Percentiles rank a stretch among this genome's conserved stretches.
phyloP scores from a whole-genome alignment of 2,888 invertebrate species.

The Drosophila mayaguana region DNA sequence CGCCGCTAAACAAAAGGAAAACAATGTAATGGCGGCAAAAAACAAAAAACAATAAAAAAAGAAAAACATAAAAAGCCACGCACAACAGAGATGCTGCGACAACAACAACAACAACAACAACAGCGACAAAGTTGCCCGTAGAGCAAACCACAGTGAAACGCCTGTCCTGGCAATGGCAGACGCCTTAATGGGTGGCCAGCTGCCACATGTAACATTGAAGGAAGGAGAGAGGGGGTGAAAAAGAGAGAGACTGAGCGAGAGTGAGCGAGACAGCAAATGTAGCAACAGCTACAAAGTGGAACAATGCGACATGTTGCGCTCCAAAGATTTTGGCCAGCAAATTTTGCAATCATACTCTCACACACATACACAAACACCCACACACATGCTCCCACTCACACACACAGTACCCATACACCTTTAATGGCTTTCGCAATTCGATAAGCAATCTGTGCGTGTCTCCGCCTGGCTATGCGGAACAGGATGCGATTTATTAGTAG shows the following conservation, averaged over 20 bases:
- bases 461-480: conserved; percentile 7
- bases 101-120: conserved; percentile 15
- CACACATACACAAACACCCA: conserved; percentile 2
- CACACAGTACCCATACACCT: conserved; percentile 47
- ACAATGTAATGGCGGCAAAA: conserved; percentile 74
- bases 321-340: conserved; percentile 52
- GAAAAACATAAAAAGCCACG: conserved; percentile 50
- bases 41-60: conserved; percentile 43
- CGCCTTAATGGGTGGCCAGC: conserved; percentile 37
- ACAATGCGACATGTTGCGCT: conserved; percentile 81
- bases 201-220: conserved; percentile 11
- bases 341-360: conserved; percentile 28
- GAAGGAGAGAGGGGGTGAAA: background rate
- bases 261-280: conserved; percentile 21
- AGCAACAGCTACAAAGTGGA: conserved; percentile 63
- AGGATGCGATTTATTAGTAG: conserved; percentile 17
- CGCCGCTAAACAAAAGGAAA: conserved; percentile 72
- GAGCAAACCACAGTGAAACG: conserved; percentile 21
- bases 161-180: conserved; percentile 37
- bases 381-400: background rate
- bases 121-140: conserved; percentile 32
- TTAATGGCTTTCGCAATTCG: conserved; percentile 54
- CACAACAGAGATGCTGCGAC: conserved; percentile 35
- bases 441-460: conserved; percentile 33
- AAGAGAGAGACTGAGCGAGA: background rate